Evolutionary conservation across 2,888 invertebrate genomes (phyloP).

Genomic region (Pristionchus japonicus): DNA sequence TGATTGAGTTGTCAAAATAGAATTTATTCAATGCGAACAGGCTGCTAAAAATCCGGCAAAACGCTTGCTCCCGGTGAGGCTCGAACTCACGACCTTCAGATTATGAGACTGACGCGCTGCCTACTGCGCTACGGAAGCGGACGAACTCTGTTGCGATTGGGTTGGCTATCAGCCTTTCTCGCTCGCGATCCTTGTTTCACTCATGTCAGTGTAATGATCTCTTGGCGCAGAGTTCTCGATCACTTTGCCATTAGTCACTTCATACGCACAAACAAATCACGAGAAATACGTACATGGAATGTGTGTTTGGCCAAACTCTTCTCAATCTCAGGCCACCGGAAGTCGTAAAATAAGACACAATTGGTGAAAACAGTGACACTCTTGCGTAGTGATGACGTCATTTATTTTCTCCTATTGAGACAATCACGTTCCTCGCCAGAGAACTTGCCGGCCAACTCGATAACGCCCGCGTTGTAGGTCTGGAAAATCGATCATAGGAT

Average conservation of each 20-base stretch:
- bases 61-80: conserved; percentile 82
- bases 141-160: not conserved
- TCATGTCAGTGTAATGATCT: not conserved
- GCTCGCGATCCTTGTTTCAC: not conserved
- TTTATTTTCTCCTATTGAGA: not conserved
- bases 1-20: not conserved
- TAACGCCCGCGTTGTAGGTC: conserved; percentile 42
- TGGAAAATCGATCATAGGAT: conserved; percentile 3
- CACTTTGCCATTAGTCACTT: conserved; percentile 13
- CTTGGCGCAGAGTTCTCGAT: not conserved
- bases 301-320: not conserved
- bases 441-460: conserved; percentile 44
- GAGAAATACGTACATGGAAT: conserved; percentile 29
- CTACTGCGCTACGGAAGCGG: conserved; percentile 81
- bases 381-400: not conserved
- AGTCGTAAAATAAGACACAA: no score
- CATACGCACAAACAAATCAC: not conserved
- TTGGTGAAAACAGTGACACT: not conserved
- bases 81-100: conserved; percentile 95
- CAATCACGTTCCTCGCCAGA: conserved; percentile 38
- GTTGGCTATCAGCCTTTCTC: not conserved
- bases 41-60: not conserved
- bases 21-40: not conserved
- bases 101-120: conserved; percentile 92
- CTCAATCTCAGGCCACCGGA: not conserved